Percentiles rank a stretch among this genome's conserved stretches.
Evolutionary conservation across 1,140 invertebrate genomes (phyloP).

Genomic region (silkworm (Bombyx mori)): ASM3026992v2 NC_085117.1:14323501-14324000

Average conservation of each 20-base stretch:
- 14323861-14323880: constrained; percentile 17
- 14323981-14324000: constrained; percentile 65
- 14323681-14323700: constrained; percentile 33
- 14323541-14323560: constrained; percentile 49
- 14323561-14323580: constrained; percentile 65
- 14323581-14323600: constrained; percentile 69
- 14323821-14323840: too few species aligned
- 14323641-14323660: constrained; percentile 56
- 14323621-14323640: constrained; percentile 48
- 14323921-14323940: constrained; percentile 24
- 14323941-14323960: constrained; percentile 36
- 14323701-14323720: too few species aligned
- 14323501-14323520: too few species aligned
- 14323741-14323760: too few species aligned
- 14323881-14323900: constrained; percentile 11
- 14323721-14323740: too few species aligned
- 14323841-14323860: constrained; percentile 9
- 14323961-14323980: constrained; percentile 50
- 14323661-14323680: constrained; percentile 41
- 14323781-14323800: too few species aligned
- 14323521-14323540: constrained; percentile 19
- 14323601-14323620: constrained; percentile 51
- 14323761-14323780: too few species aligned
- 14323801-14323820: too few species aligned
- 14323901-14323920: constrained; percentile 10